Base-by-base conservation (phyloP, 1,140 invertebrate genomes). In the Magallana ariakensis region DNA sequence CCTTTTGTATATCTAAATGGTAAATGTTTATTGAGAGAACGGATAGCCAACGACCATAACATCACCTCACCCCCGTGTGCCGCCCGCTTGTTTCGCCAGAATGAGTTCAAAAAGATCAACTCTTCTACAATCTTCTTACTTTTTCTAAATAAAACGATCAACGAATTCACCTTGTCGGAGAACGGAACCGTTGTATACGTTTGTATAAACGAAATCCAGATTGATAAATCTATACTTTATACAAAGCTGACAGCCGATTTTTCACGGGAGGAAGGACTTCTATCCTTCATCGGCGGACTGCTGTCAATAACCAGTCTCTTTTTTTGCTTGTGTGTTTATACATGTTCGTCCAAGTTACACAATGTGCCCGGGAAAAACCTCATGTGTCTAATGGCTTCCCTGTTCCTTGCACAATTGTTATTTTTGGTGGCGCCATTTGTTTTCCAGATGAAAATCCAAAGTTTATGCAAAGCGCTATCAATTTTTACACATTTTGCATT, bases 361-460 rank as follows among this genome's bases (percentile, higher is more conserved):
- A 96, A 95, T 88, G 90, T 95, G 10, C 95, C 95, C 0, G 95
- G 95, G 3, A 95, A 95, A 87, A 95, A 95, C 87, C 90, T 96
- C 8, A 93, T 95, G 57, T 95, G 94, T 22, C 90, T 96, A 1
- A 94, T 94, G 7, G 89, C 91, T 10, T 92, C 94, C 13, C 90
- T 96, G 0, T 92, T 95, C 56, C 60, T 95, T 6, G 95, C 93
- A 0, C 95, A 96, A 88, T 54, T 95, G 1, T 87, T 95, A 11
- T 95, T 95, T 83, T 89, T 96, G 3, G 84, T 95, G 8, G 94
- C 94, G 9, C 92, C 90, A 16, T 80, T 88, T 9, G 70, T 85
- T 26, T 66, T 86, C 0, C 89, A 83, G 19, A 70, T 66, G 4
- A 13, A 80, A 11, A 26, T n/a, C 16, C 66, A 66, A 75, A 54